These are phyloP conservation scores for Liasis olivaceus DNA, from an alignment of 2,797 vertebrate species.

Conservation along the genomic window DNA sequence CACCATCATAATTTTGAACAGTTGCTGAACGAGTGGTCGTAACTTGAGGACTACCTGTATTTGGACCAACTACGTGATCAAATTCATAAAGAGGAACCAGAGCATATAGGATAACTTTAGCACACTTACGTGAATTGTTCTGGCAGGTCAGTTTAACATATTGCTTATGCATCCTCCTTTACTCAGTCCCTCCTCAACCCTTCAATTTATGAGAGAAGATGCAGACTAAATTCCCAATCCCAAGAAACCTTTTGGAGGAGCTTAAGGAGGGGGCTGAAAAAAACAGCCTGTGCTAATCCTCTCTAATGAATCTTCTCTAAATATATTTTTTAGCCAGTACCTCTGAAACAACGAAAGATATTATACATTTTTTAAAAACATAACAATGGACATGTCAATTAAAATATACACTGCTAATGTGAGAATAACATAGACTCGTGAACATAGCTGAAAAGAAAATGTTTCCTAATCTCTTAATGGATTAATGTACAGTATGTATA, in stretches of 20 bases:
- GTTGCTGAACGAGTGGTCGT: too few species aligned
- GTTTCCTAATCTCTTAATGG: background rate
- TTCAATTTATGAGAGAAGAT: background rate
- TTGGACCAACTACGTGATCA: background rate
- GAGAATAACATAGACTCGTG: background rate
- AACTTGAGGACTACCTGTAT: too few species aligned
- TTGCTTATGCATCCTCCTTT: background rate
- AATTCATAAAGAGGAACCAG: background rate
- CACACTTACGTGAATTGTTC: too few species aligned
- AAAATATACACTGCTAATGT: background rate
- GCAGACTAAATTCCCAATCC: background rate
- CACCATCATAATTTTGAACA: too few species aligned
- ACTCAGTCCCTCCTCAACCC: background rate
- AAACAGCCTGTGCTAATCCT: background rate
- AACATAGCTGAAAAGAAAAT: background rate
- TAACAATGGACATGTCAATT: background rate
- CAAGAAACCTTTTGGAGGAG: background rate
- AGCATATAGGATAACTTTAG: background rate
- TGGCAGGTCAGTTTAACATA: background rate
- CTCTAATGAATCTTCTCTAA: too few species aligned
- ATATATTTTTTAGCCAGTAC: background rate
- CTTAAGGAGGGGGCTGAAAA: background rate
- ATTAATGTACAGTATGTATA: background rate
- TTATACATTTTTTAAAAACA: background rate
- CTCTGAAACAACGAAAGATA: background rate